Evolutionary conservation across 2,113 vertebrate species (phyloP).

Genomic region (Aspiorhynchus laticeps): DNA sequence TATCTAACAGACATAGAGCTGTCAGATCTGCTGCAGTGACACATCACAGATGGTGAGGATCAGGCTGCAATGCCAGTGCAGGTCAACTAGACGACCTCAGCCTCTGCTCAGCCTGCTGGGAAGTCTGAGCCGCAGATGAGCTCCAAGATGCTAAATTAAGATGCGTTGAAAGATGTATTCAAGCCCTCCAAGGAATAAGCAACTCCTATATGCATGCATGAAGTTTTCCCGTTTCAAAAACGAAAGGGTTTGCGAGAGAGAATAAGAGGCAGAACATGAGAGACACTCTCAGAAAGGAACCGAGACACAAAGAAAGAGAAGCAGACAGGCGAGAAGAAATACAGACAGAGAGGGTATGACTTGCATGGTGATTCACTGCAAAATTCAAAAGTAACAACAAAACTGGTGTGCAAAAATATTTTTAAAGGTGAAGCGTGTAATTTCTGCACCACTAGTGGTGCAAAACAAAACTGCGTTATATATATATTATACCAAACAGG

Average conservation of each 20-base stretch:
- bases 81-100: conserved; percentile 21
- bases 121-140: conserved; percentile 6
- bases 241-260: not conserved
- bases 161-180: not conserved
- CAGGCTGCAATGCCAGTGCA: conserved; percentile 5
- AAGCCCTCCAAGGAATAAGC: not conserved
- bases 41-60: conserved; percentile 46
- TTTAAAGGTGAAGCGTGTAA: not conserved
- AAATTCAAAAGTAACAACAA: conserved; percentile 5
- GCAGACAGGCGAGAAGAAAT: not conserved
- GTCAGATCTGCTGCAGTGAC: not conserved
- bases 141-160: conserved; percentile 6
- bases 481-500: not conserved
- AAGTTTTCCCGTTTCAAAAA: not conserved
- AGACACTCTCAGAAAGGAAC: not conserved
- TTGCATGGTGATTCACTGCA: not conserved
- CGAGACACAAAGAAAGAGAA: conserved; percentile 7
- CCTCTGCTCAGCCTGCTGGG: conserved; percentile 27
- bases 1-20: not conserved
- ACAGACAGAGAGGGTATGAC: not conserved
- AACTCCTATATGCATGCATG: not conserved
- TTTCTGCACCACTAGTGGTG: not conserved
- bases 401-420: not conserved
- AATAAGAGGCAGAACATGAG: not conserved
- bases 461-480: not conserved